These are phyloP conservation scores for Sebastes umbrosus DNA, from an alignment of 2,797 vertebrate species.

Conservation along the genomic window DNA sequence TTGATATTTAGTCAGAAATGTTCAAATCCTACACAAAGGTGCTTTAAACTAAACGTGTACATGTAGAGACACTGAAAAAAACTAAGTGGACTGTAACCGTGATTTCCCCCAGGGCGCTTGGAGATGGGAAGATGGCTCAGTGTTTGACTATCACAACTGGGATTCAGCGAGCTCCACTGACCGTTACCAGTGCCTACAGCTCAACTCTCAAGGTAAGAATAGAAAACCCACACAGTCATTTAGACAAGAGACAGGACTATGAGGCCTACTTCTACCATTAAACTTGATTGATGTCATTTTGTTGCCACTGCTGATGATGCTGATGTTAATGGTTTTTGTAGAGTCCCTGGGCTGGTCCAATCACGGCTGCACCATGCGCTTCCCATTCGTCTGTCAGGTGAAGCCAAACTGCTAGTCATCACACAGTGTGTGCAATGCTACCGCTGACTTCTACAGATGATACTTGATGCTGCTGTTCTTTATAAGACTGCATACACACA, in stretches of 20 bases:
- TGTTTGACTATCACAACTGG: conserved; percentile 2
- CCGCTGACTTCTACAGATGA: not conserved
- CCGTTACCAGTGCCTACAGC: conserved; percentile 15
- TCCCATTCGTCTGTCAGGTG: conserved; percentile 31
- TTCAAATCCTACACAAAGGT: not conserved
- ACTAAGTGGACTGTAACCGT: not conserved
- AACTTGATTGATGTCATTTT: not conserved
- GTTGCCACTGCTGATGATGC: not conserved
- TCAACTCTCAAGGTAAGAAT: conserved; percentile 26
- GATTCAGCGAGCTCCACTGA: accelerated
- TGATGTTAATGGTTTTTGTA: not conserved
- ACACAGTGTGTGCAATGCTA: not conserved
- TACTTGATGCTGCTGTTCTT: not conserved
- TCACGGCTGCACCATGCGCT: not conserved
- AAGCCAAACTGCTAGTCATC: conserved; percentile 6
- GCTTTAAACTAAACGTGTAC: not conserved
- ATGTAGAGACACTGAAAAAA: not conserved
- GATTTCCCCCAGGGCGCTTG: conserved; percentile 10
- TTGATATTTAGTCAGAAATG: too few species aligned
- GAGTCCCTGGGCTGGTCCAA: conserved; percentile 31
- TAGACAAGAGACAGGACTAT: not conserved
- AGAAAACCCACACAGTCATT: not conserved
- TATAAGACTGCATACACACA: not conserved
- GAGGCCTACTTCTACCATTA: not conserved
- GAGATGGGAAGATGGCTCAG: conserved; percentile 47